These are phyloP conservation scores for Amphiprion ocellaris DNA, from an alignment of 2,113 vertebrate genomes.

Conservation along the genomic window DNA sequence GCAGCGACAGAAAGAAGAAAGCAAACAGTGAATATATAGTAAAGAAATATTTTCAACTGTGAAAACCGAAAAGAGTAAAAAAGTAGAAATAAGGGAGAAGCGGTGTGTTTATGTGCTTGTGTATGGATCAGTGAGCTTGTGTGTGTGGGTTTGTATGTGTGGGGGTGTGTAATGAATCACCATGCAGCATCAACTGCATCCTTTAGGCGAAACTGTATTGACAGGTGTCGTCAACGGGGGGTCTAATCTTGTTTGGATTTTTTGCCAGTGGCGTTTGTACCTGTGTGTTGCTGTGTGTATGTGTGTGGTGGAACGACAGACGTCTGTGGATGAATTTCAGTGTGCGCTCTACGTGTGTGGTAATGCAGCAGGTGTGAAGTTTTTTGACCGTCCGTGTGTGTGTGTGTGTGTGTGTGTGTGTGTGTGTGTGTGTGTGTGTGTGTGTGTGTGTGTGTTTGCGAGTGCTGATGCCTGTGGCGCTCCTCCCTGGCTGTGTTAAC, in stretches of 20 bases:
- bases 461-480: conserved; percentile 42
- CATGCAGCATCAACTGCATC: conserved; percentile 39
- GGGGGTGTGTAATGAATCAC: conserved; percentile 49
- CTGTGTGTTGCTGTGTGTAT: conserved; percentile 16
- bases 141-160: conserved; percentile 8
- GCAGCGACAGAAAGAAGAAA: not conserved
- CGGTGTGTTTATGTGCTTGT: not conserved
- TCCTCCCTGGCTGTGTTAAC: conserved; percentile 24
- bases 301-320: not conserved
- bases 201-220: conserved; percentile 64
- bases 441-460: not conserved
- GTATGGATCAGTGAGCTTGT: not conserved
- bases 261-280: conserved; percentile 54
- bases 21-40: not conserved
- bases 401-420: not conserved
- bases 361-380: not conserved
- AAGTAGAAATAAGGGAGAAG: not conserved
- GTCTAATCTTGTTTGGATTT: conserved; percentile 63
- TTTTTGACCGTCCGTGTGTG: not conserved
- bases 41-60: conserved; percentile 11
- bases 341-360: not conserved
- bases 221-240: conserved; percentile 70
- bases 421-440: not conserved
- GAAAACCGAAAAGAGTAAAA: not conserved
- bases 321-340: not conserved